Percentiles rank a stretch among this genome's conserved stretches.
phyloP scores from a whole-genome alignment of 2,113 vertebrate genomes.

The Megaceryle torquata region DNA sequence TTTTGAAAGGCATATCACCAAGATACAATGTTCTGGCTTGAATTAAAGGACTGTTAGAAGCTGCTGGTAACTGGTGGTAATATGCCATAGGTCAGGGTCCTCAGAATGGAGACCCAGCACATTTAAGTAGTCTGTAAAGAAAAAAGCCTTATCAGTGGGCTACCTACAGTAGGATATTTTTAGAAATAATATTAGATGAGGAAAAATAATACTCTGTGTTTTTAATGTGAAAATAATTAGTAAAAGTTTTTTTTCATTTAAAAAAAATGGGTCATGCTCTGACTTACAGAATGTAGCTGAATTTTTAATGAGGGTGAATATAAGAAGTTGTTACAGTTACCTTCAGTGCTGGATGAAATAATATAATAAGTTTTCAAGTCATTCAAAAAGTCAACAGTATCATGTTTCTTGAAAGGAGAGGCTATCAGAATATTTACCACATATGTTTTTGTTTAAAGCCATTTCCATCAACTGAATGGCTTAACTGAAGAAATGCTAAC shows the following conservation, averaged over 20 bases:
- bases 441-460: not conserved
- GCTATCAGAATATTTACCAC: not conserved
- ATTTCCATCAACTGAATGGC: not conserved
- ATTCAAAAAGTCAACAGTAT: not conserved
- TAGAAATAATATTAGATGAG: not conserved
- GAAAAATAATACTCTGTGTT: not conserved
- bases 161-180: not conserved
- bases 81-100: not conserved
- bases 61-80: not conserved
- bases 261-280: not conserved
- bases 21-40: not conserved
- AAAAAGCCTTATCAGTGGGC: not conserved
- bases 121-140: not conserved
- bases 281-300: not conserved
- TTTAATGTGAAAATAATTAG: not conserved
- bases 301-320: not conserved
- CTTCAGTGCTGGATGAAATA: not conserved
- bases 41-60: not conserved
- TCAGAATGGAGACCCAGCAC: not conserved
- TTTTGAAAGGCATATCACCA: not conserved
- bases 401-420: not conserved
- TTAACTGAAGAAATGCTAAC: not conserved
- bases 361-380: not conserved
- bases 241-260: not conserved
- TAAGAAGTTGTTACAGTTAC: not conserved